A percentile compares a stretch with the other conserved stretches of the same genome.
Evolutionary conservation across 2,113 vertebrate species (phyloP).

Genomic region (Rissa tridactyla): DNA sequence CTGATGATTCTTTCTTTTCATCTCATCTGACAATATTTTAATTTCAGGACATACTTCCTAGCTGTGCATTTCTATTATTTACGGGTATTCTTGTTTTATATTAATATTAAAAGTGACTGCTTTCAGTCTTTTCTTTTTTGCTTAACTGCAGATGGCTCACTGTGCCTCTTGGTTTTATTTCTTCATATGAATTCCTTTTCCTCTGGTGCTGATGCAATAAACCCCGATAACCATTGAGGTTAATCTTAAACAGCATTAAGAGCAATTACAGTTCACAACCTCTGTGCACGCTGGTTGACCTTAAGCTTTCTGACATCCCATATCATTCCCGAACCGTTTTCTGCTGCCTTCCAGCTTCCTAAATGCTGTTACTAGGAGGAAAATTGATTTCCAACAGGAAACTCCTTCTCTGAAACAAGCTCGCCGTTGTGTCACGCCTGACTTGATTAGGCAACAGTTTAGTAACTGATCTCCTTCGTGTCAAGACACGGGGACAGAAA

Average conservation of each 20-base stretch:
- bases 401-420: neutral
- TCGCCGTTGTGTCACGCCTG: neutral
- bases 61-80: neutral
- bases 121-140: neutral
- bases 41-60: neutral
- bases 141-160: neutral
- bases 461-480: neutral
- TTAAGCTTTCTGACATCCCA: slow-evolving; percentile 28
- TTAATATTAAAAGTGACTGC: neutral
- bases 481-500: neutral
- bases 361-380: neutral
- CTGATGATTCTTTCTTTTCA: neutral
- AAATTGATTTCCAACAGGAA: neutral
- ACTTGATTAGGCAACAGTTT: neutral
- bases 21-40: neutral
- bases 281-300: slow-evolving; percentile 47
- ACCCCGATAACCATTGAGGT: slow-evolving; percentile 43
- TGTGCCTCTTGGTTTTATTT: slow-evolving; percentile 12
- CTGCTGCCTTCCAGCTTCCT: neutral
- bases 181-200: slow-evolving; percentile 41
- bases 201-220: slow-evolving; percentile 51
- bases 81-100: neutral
- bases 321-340: neutral
- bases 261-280: slow-evolving; percentile 59
- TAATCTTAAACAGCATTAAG: slow-evolving; percentile 62